A percentile compares a stretch with the other conserved stretches of the same genome.
Conservation (phyloP, 2,888 invertebrate species). For the Tetramorium bicarinatum region DNA sequence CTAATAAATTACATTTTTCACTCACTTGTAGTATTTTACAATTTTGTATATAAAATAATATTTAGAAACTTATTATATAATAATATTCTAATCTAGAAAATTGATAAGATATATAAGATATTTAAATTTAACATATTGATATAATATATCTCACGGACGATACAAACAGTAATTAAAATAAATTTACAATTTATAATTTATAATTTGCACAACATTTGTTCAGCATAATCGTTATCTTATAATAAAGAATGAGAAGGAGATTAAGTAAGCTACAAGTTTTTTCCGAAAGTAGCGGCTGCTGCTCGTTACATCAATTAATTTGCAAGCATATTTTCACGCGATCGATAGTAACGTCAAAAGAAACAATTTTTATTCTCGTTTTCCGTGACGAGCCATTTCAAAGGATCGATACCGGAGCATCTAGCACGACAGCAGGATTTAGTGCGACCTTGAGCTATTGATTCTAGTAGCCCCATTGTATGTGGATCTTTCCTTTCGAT, state of each 20-base stretch:
- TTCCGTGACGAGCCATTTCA: conserved; percentile 28
- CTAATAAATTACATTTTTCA: background rate
- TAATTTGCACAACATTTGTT: background rate
- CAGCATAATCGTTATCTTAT: background rate
- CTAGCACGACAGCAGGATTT: conserved; percentile 60
- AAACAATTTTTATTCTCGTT: conserved; percentile 30
- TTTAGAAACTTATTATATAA: background rate
- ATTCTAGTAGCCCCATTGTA: conserved; percentile 49
- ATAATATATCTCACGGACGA: background rate
- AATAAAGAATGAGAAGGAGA: background rate
- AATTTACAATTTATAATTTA: background rate
- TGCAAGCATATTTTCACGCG: background rate
- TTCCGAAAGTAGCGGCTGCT: background rate
- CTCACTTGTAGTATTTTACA: background rate
- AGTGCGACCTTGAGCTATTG: conserved; percentile 63
- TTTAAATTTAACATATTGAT: background rate
- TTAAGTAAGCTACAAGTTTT: background rate
- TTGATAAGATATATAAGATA: background rate
- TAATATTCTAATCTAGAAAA: background rate
- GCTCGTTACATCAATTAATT: conserved; percentile 29
- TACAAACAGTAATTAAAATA: background rate
- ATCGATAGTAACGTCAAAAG: background rate
- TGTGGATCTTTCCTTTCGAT: conserved; percentile 58
- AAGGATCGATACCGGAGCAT: conserved; percentile 58
- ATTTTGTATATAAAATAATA: conserved; percentile 1